Conservation (phyloP, 1,140 invertebrate genomes). For the Apis mellifera region Amel_HAv3.1 CM009942.2:8474501-8475000, state of each 20-base stretch:
- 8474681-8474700: neutral
- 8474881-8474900: neutral
- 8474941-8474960: slow-evolving; percentile 4
- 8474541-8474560: slow-evolving; percentile 10
- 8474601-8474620: slow-evolving; percentile 1
- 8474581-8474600: slow-evolving; percentile 7
- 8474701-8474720: neutral
- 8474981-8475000: neutral
- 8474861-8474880: slow-evolving; percentile 4
- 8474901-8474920: slow-evolving; percentile 3
- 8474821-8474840: neutral
- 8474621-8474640: neutral
- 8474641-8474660: slow-evolving; percentile 6
- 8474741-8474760: neutral
- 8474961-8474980: neutral
- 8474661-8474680: slow-evolving; percentile 3
- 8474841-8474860: neutral
- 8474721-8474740: slow-evolving; percentile 19
- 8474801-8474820: neutral
- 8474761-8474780: neutral
- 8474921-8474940: neutral
- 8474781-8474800: neutral
- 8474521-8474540: neutral
- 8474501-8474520: slow-evolving; percentile 10
- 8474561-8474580: neutral